Evolutionary conservation across 92 coral and sea anemone species (phyloP).

Genomic region (Bergia sp.): DNA sequence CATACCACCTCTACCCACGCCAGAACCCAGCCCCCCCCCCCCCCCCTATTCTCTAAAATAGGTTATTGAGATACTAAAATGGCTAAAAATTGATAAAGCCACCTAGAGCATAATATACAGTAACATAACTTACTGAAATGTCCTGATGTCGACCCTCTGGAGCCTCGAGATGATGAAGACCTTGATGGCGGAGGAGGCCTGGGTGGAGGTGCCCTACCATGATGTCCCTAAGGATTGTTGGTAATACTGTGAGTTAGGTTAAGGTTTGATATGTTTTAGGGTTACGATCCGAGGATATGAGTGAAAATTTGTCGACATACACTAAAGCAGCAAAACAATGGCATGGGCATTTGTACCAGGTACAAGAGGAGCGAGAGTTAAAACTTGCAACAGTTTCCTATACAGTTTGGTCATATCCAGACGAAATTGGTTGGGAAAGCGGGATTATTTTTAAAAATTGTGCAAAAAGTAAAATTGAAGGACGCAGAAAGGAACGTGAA

Average conservation of each 20-base stretch:
- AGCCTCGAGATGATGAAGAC: constrained; percentile 56
- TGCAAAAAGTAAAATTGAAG: background rate
- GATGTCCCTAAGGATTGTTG: constrained; percentile 21
- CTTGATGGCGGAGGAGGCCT: constrained; percentile 87
- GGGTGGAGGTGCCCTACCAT: constrained; percentile 70
- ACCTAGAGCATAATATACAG: no score
- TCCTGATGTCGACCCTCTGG: constrained; percentile 53
- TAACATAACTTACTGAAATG: constrained; percentile 63
- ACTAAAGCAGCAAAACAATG: background rate
- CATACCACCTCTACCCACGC: no score
- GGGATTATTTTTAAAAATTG: background rate
- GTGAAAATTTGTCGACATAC: background rate
- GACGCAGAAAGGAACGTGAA: background rate
- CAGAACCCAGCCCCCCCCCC: no score
- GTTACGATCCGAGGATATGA: background rate
- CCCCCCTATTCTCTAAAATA: no score
- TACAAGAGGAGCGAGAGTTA: background rate
- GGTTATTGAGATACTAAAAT: no score
- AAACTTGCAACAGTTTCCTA: background rate
- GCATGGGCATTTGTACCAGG: background rate
- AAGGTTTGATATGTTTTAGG: no score
- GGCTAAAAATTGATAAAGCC: no score
- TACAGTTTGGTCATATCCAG: no score
- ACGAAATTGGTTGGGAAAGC: background rate
- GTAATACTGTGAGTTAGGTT: background rate